These are phyloP conservation scores for Vimba vimba DNA, from an alignment of 2,113 vertebrate species.

Conservation along the genomic window DNA sequence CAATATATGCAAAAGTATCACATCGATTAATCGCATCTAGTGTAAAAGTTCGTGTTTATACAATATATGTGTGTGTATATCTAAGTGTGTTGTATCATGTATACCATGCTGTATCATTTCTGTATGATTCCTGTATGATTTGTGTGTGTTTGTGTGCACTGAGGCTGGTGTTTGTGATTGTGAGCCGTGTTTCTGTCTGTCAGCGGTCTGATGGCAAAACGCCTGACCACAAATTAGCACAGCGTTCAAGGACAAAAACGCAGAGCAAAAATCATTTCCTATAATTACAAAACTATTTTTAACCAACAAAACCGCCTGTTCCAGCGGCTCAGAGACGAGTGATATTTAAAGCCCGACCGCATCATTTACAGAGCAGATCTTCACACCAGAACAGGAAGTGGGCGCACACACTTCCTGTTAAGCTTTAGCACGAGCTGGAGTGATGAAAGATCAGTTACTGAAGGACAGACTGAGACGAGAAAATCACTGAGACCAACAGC, in stretches of 20 bases:
- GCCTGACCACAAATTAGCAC: conserved; percentile 56
- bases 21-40: no score
- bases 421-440: neutral
- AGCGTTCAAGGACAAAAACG: conserved; percentile 24
- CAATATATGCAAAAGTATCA: no score
- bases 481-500: no score
- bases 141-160: neutral
- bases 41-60: no score
- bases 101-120: no score
- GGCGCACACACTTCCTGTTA: neutral
- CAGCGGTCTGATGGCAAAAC: conserved; percentile 31
- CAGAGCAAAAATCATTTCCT: conserved; percentile 45
- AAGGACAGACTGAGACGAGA: no score
- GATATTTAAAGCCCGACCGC: neutral
- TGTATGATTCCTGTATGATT: neutral
- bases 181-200: neutral
- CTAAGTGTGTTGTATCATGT: no score
- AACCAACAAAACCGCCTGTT: conserved; percentile 28
- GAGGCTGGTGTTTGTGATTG: neutral
- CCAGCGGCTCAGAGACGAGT: neutral
- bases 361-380: neutral
- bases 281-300: conserved; percentile 58
- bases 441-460: neutral
- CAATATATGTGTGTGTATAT: no score
- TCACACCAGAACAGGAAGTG: conserved; percentile 11